These are phyloP conservation scores for Hystrix cristata DNA, from an alignment of 2,113 vertebrate species.

Conservation along the genomic window DNA sequence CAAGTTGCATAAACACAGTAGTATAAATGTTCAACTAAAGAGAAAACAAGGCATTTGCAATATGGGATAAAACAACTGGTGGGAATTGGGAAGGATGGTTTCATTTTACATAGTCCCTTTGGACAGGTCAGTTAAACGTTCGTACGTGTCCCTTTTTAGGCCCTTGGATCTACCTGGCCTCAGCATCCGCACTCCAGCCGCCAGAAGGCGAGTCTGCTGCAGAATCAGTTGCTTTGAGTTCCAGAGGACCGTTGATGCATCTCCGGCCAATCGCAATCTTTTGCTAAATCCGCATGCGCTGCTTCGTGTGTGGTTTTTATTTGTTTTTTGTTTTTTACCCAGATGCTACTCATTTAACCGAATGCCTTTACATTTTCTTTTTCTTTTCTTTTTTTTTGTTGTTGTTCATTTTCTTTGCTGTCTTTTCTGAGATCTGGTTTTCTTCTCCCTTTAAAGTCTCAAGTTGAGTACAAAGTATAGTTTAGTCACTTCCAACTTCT, in stretches of 20 bases:
- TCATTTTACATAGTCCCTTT: neutral
- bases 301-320: neutral
- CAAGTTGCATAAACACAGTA: neutral
- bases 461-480: neutral
- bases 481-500: neutral
- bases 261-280: neutral
- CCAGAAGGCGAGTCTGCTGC: neutral
- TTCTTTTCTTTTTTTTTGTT: neutral
- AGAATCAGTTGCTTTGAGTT: neutral
- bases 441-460: neutral
- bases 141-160: neutral
- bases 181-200: neutral
- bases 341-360: neutral
- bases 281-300: neutral
- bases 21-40: neutral
- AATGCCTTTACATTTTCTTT: neutral
- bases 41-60: neutral
- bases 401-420: neutral
- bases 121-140: neutral
- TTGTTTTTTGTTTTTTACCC: neutral
- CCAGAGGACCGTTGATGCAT: neutral
- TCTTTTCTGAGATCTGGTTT: neutral
- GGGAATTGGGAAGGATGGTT: neutral
- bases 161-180: neutral
- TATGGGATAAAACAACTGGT: neutral